These are phyloP conservation scores for Hipparchia semele DNA, from an alignment of 2,888 invertebrate species.

Conservation along the genomic window DNA sequence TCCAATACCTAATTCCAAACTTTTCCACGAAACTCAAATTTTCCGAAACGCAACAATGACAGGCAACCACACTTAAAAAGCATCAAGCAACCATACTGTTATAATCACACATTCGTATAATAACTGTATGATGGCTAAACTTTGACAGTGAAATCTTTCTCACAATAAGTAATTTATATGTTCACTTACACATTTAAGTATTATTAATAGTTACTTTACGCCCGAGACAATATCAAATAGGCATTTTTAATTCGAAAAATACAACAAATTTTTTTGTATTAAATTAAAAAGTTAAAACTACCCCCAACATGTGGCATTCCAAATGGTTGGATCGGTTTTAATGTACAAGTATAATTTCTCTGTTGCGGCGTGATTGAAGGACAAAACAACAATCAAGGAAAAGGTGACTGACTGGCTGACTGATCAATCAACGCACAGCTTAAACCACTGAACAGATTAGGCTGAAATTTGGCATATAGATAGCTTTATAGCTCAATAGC, in stretches of 20 bases:
- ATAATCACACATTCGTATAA: not conserved
- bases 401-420: too few species aligned
- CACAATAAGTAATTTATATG: not conserved
- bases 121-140: constrained; percentile 34
- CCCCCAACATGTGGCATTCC: not conserved
- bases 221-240: constrained; percentile 26
- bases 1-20: too few species aligned
- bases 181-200: not conserved
- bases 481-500: too few species aligned
- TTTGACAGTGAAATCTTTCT: constrained; percentile 14
- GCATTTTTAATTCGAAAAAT: constrained; percentile 41
- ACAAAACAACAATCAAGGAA: not conserved
- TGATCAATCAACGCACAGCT: too few species aligned
- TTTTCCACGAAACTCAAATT: too few species aligned
- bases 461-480: too few species aligned
- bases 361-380: not conserved
- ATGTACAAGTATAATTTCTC: not conserved
- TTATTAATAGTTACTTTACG: constrained; percentile 25
- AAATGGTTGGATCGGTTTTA: not conserved
- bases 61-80: not conserved
- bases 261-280: constrained; percentile 35
- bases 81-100: not conserved
- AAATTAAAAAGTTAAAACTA: not conserved
- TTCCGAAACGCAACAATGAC: too few species aligned
- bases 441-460: too few species aligned